These are phyloP conservation scores for Calyptomena viridis DNA, from an alignment of 2,113 vertebrate species.

Conservation along the genomic window DNA sequence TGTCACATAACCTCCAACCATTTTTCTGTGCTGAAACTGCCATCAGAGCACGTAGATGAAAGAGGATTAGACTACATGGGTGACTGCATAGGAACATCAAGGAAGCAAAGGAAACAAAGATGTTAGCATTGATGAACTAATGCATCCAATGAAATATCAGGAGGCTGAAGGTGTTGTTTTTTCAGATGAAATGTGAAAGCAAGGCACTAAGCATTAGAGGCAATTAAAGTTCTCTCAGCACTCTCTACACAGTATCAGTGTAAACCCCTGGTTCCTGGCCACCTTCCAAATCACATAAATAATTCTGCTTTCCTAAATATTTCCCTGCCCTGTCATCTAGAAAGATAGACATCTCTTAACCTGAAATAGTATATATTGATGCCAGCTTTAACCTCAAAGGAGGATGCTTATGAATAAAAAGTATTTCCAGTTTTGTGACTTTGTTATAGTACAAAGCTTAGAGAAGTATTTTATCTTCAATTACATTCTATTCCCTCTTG, in stretches of 20 bases:
- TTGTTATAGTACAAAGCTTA: neutral
- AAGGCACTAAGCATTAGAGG: conserved; percentile 13
- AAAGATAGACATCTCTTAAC: conserved; percentile 11
- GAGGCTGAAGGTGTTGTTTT: conserved; percentile 46
- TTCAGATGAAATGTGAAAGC: conserved; percentile 45
- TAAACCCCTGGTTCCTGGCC: conserved; percentile 30
- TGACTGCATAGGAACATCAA: neutral
- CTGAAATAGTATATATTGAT: neutral
- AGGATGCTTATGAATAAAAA: neutral
- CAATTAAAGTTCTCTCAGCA: conserved; percentile 51
- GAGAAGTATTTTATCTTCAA: neutral
- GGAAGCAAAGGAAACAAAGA: neutral
- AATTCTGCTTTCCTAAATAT: conserved; percentile 50
- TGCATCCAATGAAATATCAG: neutral
- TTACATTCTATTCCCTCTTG: neutral
- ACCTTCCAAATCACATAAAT: conserved; percentile 46
- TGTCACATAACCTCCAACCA: conserved; percentile 17
- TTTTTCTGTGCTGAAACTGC: neutral
- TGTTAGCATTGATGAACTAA: conserved; percentile 29
- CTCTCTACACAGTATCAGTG: neutral
- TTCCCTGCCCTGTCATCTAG: conserved; percentile 14
- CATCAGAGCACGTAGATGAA: neutral
- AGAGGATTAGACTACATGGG: conserved; percentile 7
- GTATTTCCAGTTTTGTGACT: neutral
- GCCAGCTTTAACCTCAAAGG: neutral